phyloP scores from a whole-genome alignment of 2,113 vertebrate species.

The Pycnonotus jocosus region DNA sequence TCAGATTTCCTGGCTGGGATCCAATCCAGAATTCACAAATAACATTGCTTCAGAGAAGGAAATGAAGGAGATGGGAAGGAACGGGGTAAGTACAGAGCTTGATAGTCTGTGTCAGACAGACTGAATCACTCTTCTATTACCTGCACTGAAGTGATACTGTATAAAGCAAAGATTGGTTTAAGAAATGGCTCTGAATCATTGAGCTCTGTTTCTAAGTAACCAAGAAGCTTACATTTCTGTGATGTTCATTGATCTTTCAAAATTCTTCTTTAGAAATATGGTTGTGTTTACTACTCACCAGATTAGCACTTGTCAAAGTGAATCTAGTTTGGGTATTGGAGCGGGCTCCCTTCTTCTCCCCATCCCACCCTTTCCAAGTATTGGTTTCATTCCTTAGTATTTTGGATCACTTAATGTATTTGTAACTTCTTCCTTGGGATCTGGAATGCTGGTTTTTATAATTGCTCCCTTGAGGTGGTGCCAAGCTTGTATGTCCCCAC shows the following conservation, averaged over 20 bases:
- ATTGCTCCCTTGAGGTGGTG: neutral
- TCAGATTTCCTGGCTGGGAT: slow-evolving; percentile 60
- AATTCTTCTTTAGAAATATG: neutral
- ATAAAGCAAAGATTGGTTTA: neutral
- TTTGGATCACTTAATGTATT: neutral
- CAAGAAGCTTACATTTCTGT: neutral
- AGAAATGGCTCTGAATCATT: slow-evolving; percentile 16
- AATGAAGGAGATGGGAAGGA: slow-evolving; percentile 16
- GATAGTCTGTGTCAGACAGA: slow-evolving; percentile 46
- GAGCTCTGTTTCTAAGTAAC: slow-evolving; percentile 26
- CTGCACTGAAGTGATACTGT: neutral
- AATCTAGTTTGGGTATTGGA: neutral
- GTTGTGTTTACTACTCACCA: neutral
- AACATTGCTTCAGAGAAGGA: slow-evolving; percentile 67
- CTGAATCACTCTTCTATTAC: neutral
- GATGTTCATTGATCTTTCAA: neutral
- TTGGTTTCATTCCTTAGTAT: neutral
- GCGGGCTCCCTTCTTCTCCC: neutral
- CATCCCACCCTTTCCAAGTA: neutral
- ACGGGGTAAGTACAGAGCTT: neutral
- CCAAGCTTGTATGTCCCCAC: accelerated
- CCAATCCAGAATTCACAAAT: slow-evolving; percentile 55
- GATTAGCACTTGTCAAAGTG: neutral
- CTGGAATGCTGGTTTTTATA: neutral
- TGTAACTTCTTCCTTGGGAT: neutral